A percentile compares a stretch with the other conserved stretches of the same genome.
phyloP scores from a whole-genome alignment of 2,113 vertebrate species.

The Cyanoliseus patagonus region DNA sequence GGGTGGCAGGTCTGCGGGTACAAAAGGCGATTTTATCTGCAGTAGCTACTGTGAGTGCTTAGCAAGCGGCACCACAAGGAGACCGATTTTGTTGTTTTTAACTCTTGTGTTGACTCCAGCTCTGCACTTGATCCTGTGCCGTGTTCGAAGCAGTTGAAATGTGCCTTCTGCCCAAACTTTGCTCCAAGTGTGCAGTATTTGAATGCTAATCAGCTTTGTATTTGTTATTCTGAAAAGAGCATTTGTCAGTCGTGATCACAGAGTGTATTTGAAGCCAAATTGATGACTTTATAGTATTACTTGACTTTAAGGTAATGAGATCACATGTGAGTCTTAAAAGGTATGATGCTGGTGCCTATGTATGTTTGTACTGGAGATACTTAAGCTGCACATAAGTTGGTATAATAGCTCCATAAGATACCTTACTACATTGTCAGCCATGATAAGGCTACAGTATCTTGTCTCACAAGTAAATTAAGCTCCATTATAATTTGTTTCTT shows the following conservation, averaged over 20 bases:
- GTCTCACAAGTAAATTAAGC: slow-evolving; percentile 71
- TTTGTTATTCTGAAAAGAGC: background rate
- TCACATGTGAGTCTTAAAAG: background rate
- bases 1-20: background rate
- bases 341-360: background rate
- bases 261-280: background rate
- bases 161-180: background rate
- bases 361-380: background rate
- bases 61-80: background rate
- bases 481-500: slow-evolving; percentile 77
- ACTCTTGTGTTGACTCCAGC: background rate
- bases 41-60: accelerated
- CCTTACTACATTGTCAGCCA: background rate
- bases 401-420: background rate
- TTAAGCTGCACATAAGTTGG: background rate
- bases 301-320: background rate
- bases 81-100: background rate
- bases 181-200: background rate
- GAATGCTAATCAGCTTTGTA: background rate
- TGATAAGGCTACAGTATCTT: slow-evolving; percentile 29
- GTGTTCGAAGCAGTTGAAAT: accelerated
- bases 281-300: background rate
- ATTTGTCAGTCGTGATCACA: background rate
- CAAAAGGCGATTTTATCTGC: background rate
- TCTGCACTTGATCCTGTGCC: accelerated